Percentiles rank a stretch among this genome's conserved stretches.
These are phyloP conservation scores for Salvelinus alpinus DNA, from an alignment of 2,113 vertebrate species.

Conservation along the genomic window DNA sequence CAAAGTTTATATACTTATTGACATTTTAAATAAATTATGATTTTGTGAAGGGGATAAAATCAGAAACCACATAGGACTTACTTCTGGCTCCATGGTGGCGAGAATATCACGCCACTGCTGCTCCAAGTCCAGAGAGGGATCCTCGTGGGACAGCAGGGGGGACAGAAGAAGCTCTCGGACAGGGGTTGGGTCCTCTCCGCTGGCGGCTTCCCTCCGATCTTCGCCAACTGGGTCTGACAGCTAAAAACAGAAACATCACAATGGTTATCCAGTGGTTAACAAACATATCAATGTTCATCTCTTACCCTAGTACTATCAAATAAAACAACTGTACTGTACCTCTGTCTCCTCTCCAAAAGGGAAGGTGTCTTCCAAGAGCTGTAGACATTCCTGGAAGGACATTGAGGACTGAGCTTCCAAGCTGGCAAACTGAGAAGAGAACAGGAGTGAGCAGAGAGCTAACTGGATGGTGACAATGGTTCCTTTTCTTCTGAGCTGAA, in stretches of 20 bases:
- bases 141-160: slow-evolving; percentile 71
- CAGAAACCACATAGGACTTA: slow-evolving; percentile 39
- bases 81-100: slow-evolving; percentile 92
- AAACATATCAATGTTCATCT: neutral
- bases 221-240: slow-evolving; percentile 60
- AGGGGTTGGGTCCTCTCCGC: slow-evolving; percentile 45
- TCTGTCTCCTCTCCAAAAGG: slow-evolving; percentile 77
- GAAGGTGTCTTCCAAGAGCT: slow-evolving; percentile 84
- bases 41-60: too few species aligned
- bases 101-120: slow-evolving; percentile 95
- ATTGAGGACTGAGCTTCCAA: slow-evolving; percentile 74
- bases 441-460: too few species aligned
- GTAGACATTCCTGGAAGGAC: slow-evolving; percentile 86
- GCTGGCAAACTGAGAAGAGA: slow-evolving; percentile 37
- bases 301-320: neutral
- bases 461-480: too few species aligned
- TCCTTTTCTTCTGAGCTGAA: too few species aligned
- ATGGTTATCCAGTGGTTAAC: neutral
- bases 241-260: slow-evolving; percentile 61
- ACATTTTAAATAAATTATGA: neutral
- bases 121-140: slow-evolving; percentile 82
- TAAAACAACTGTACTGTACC: slow-evolving; percentile 62
- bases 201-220: slow-evolving; percentile 54
- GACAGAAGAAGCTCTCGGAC: slow-evolving; percentile 66
- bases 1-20: neutral